Evolutionary conservation across 2,888 invertebrate genomes (phyloP).

Genomic region (Labia minor): DNA sequence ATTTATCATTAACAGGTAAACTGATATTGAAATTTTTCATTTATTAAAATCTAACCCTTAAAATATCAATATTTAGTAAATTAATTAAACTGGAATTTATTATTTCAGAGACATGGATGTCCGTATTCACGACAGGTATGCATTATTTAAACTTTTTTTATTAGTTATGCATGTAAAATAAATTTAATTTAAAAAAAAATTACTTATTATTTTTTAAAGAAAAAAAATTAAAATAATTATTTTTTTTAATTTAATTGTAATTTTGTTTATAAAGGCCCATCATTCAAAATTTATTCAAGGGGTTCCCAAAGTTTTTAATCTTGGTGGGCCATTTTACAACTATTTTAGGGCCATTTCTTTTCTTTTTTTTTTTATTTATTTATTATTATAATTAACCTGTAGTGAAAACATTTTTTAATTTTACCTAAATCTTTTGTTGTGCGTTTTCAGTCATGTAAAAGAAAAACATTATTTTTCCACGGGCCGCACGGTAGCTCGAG

Average conservation of each 20-base stretch:
- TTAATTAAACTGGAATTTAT: conserved; percentile 9
- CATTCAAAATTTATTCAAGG: not conserved
- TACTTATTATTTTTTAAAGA: not conserved
- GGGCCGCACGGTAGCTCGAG: conserved; percentile 7
- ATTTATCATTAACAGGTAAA: too few species aligned
- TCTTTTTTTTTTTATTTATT: not conserved
- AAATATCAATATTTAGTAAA: not conserved
- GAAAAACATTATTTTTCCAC: conserved; percentile 13
- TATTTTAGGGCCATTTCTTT: not conserved
- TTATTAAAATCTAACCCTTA: too few species aligned
- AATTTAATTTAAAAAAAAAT: not conserved
- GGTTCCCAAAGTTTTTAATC: not conserved
- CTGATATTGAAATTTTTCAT: too few species aligned
- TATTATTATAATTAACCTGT: too few species aligned
- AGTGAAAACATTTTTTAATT: not conserved
- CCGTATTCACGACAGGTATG: conserved; percentile 26
- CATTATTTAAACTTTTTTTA: conserved; percentile 14
- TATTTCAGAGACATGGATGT: conserved; percentile 27
- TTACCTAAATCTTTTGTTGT: not conserved
- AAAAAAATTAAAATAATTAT: not conserved
- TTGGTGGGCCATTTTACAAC: not conserved
- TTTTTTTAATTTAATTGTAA: not conserved
- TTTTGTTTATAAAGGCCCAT: not conserved
- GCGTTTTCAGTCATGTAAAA: conserved; percentile 7
- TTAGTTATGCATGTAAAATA: not conserved